A percentile compares a stretch with the other conserved stretches of the same genome.
phyloP scores from a whole-genome alignment of 1,140 invertebrate genomes.

The Drosophila repleta region DNA sequence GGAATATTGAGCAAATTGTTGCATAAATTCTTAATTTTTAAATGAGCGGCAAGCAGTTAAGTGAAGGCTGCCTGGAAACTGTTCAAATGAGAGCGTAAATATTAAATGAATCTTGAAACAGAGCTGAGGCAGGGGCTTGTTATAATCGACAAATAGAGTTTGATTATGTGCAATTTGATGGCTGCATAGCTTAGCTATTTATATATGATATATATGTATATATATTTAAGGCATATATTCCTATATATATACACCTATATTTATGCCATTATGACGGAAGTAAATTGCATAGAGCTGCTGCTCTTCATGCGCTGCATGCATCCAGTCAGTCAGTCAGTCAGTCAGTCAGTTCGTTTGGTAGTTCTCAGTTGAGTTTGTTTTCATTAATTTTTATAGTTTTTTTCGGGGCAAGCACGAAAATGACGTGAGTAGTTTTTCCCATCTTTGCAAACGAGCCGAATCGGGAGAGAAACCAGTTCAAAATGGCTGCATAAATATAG shows the following conservation, averaged over 20 bases:
- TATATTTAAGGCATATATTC: too few relatives aligned
- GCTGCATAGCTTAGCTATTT: too few relatives aligned
- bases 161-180: too few relatives aligned
- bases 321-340: conserved; percentile 20
- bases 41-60: too few relatives aligned
- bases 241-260: background rate
- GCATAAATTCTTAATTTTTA: too few relatives aligned
- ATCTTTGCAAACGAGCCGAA: conserved; percentile 35
- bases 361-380: conserved; percentile 26
- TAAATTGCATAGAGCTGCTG: conserved; percentile 8
- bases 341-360: background rate
- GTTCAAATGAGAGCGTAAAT: too few relatives aligned
- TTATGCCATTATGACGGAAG: background rate
- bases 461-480: conserved; percentile 55
- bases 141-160: too few relatives aligned
- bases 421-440: conserved; percentile 45
- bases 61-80: too few relatives aligned
- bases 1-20: too few relatives aligned
- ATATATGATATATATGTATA: background rate
- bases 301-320: conserved; percentile 7
- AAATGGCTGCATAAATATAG: conserved; percentile 33
- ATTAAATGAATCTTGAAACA: too few relatives aligned
- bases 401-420: conserved; percentile 20
- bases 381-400: conserved; percentile 58
- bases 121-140: too few relatives aligned